A percentile compares a stretch with the other conserved stretches of the same genome.
Conservation (phyloP, 2,888 invertebrate species). For the Coleophora deauratella region DNA sequence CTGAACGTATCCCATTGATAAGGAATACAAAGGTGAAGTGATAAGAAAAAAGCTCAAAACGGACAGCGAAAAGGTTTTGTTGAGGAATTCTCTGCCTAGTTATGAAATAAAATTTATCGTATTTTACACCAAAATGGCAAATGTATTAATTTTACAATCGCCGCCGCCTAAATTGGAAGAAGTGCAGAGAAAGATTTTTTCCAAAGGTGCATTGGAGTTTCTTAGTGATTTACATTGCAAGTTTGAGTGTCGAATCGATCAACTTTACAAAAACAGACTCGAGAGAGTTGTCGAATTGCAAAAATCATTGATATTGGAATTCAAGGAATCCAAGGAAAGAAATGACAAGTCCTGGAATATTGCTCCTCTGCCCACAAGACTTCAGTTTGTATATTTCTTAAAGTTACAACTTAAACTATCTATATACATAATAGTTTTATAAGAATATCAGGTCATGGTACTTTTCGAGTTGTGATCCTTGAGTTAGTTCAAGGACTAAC, state of each 20-base stretch:
- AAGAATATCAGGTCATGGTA: no score
- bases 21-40: no score
- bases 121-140: conserved; percentile 26
- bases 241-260: conserved; percentile 65
- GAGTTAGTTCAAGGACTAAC: no score
- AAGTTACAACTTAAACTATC: no score
- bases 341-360: conserved; percentile 73
- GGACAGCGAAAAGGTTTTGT: no score
- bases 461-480: no score
- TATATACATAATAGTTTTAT: no score
- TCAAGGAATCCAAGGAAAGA: conserved; percentile 53
- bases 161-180: conserved; percentile 69
- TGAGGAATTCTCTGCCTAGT: no score
- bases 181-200: conserved; percentile 71
- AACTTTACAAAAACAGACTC: conserved; percentile 55
- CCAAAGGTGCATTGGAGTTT: conserved; percentile 72
- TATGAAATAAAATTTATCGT: no score
- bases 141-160: conserved; percentile 56
- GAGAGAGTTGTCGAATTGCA: conserved; percentile 42
- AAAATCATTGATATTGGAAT: conserved; percentile 37
- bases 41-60: no score
- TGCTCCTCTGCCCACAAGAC: conserved; percentile 68
- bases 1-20: no score
- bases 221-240: conserved; percentile 61
- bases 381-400: conserved; percentile 48